A percentile compares a stretch with the other conserved stretches of the same genome.
Evolutionary conservation across 2,113 vertebrate species (phyloP).

Genomic region (Micromys minutus): DNA sequence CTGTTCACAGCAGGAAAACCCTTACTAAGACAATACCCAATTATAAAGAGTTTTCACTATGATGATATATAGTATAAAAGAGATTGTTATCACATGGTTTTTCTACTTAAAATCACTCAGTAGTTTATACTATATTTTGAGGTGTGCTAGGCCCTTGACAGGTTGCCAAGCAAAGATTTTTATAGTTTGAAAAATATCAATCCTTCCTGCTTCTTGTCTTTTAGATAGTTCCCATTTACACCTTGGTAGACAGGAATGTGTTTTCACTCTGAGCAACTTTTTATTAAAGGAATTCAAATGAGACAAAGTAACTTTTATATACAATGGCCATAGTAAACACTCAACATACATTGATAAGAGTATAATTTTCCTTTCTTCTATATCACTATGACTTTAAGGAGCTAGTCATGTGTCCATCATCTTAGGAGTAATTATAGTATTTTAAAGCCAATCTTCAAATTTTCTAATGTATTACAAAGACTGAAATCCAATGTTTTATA

Average conservation of each 20-base stretch:
- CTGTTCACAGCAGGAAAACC: too few relatives aligned
- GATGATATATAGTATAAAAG: neutral
- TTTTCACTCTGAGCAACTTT: neutral
- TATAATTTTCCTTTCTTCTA: neutral
- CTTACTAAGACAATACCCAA: neutral
- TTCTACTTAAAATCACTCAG: neutral
- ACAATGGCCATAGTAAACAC: neutral
- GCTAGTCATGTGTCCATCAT: neutral
- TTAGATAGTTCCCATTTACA: neutral
- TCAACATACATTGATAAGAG: neutral
- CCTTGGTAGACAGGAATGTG: neutral
- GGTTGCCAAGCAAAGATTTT: neutral
- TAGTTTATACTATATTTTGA: neutral
- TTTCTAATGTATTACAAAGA: conserved; percentile 37
- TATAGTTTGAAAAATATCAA: neutral
- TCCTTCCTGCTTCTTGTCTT: neutral
- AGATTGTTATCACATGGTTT: neutral
- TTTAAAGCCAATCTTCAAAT: neutral
- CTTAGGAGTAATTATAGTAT: conserved; percentile 19
- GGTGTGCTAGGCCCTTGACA: neutral
- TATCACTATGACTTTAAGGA: neutral
- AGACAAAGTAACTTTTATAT: neutral
- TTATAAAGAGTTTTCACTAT: neutral
- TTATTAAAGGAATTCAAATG: neutral
- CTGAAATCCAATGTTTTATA: neutral